phyloP scores from a whole-genome alignment of 2,113 vertebrate genomes.

The Actinemys pallida region DNA sequence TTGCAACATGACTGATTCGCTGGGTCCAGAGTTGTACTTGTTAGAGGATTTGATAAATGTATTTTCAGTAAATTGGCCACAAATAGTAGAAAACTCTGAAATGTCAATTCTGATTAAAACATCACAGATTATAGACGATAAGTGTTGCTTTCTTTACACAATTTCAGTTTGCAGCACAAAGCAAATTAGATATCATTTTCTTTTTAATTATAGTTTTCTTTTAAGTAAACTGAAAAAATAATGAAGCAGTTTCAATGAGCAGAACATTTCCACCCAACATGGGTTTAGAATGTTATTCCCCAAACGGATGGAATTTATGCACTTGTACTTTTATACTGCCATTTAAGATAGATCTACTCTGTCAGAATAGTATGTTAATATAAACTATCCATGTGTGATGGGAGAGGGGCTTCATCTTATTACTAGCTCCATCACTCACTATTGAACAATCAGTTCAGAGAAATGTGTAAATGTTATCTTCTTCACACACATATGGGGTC shows the following conservation, averaged over 20 bases:
- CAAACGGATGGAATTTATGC: not conserved
- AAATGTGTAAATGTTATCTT: not conserved
- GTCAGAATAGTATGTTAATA: not conserved
- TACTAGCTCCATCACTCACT: not conserved
- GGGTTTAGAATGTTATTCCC: not conserved
- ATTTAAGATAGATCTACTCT: not conserved
- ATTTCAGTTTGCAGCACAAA: not conserved
- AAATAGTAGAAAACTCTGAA: not conserved
- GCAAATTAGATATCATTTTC: not conserved
- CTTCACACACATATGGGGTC: not conserved
- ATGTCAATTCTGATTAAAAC: not conserved
- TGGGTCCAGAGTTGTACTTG: not conserved
- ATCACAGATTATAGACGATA: not conserved
- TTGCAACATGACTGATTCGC: not conserved
- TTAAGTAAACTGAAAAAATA: not conserved
- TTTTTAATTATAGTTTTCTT: not conserved
- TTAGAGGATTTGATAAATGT: not conserved
- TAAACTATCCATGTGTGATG: not conserved
- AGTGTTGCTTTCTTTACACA: not conserved
- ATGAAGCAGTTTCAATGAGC: not conserved
- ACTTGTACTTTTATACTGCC: not conserved
- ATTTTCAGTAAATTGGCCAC: not conserved
- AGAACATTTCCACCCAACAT: not conserved
- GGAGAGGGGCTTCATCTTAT: not conserved
- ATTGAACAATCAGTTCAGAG: not conserved